A percentile compares a stretch with the other conserved stretches of the same genome.
Conservation (phyloP, 2,888 invertebrate species). For the Drosophila prostipennis region DNA sequence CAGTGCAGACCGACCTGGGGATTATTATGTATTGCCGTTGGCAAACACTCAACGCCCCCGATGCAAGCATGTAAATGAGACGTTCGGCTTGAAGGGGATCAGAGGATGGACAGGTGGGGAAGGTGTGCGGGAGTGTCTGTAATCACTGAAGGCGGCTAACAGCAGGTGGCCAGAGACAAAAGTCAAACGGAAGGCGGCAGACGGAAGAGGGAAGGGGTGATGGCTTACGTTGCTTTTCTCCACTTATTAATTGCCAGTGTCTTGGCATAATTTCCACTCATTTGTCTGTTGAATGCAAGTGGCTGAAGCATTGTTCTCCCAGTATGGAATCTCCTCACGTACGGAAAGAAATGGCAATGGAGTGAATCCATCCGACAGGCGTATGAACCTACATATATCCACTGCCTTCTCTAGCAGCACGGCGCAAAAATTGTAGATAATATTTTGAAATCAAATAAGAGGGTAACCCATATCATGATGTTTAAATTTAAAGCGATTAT, state of each 20-base stretch:
- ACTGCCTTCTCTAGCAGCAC: slow-evolving; percentile 4
- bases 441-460: no score
- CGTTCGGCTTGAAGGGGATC: slow-evolving; percentile 32
- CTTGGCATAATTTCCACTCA: slow-evolving; percentile 80
- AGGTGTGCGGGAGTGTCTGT: slow-evolving; percentile 39
- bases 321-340: slow-evolving; percentile 73
- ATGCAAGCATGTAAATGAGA: slow-evolving; percentile 62
- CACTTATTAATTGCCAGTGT: slow-evolving; percentile 79
- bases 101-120: not conserved
- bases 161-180: slow-evolving; percentile 56
- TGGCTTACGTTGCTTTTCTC: slow-evolving; percentile 51
- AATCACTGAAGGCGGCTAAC: slow-evolving; percentile 45
- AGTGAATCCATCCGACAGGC: slow-evolving; percentile 9
- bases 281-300: slow-evolving; percentile 78
- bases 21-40: slow-evolving; percentile 70
- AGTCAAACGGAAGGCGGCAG: slow-evolving; percentile 15
- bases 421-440: not conserved
- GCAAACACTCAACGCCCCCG: slow-evolving; percentile 52
- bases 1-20: slow-evolving; percentile 33
- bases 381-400: not conserved
- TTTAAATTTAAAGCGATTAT: no score
- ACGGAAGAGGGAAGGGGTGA: not conserved
- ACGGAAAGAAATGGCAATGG: slow-evolving; percentile 30
- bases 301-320: slow-evolving; percentile 62
- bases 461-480: no score